Base-by-base conservation (phyloP, 2,113 vertebrate species). In the Galbula dea region DNA sequence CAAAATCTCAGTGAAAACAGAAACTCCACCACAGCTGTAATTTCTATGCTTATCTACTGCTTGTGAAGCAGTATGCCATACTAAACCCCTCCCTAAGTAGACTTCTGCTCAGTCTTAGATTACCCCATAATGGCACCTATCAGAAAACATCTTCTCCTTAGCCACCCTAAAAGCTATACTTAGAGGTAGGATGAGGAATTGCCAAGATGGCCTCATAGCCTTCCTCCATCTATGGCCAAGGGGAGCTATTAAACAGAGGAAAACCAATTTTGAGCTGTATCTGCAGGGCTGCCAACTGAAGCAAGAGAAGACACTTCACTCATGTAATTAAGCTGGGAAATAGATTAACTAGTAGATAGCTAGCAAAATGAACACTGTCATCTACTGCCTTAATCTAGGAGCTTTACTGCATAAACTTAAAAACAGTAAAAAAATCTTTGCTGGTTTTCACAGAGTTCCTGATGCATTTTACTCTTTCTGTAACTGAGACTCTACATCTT, bases 1-100 rank as follows among this genome's bases (percentile, higher is more conserved):
- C 9, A 89, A 61, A 84, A 66, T 24, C 27, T 69, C 34, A 72
- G 32, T 29, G 36, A 80, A 85, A 87, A 94, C 46, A 85, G 63
- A 23, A 90, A 66, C 14, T 82, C 43, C 68, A 74, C 39, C 52
- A 74, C 14, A 82, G n/a, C 39, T 86, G 16, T 26, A 58, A 88
- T 36, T 55, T 36, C 59, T 74, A 21, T 1, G 0, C 15, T 34
- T n/a, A n/a, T n/a, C n/a, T 62, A 10, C 29, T 62, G 1, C 15
- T 58, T 5, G 16, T 18, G 30, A 86, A 84, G 32, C 57, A 77
- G 39, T 22, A 62, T 7, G 18, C 14, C 69, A n/a, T 6, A 32
- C 7, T 67, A 49, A 58, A 66, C 4, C 17, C 11, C 45, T 36
- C 30, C 37, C 6, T 16, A 88, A 24, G 5, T 0, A 37, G 22